phyloP scores from a whole-genome alignment of 1,140 invertebrate species.

The Heliothis virescens region DNA sequence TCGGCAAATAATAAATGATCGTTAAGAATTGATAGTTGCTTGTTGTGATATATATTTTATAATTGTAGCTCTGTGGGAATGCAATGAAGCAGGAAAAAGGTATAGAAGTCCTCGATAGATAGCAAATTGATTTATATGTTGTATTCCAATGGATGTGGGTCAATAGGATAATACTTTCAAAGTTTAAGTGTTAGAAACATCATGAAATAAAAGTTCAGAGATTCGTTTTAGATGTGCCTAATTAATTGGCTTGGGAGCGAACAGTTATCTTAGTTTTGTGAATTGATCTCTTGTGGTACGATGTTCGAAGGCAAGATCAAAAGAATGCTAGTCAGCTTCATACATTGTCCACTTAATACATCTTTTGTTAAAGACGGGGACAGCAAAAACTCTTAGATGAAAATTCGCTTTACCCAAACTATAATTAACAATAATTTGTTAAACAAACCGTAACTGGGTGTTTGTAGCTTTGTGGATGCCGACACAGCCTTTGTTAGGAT shows the following conservation, averaged over 20 bases:
- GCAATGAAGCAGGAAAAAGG: neutral
- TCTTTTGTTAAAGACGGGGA: conserved; percentile 37
- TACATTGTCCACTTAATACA: conserved; percentile 30
- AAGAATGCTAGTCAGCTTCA: conserved; percentile 29
- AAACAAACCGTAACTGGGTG: conserved; percentile 66
- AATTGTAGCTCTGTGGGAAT: conserved; percentile 48
- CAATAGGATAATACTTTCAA: conserved; percentile 33
- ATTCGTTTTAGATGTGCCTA: conserved; percentile 16
- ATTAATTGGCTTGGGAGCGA: conserved; percentile 15
- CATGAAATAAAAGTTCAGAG: conserved; percentile 18
- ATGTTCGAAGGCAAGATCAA: conserved; percentile 4
- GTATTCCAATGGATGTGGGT: neutral
- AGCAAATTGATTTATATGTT: conserved; percentile 5
- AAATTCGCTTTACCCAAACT: conserved; percentile 41
- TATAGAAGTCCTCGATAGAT: too few relatives aligned
- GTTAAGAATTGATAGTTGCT: conserved; percentile 66
- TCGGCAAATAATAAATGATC: conserved; percentile 78
- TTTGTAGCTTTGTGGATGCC: conserved; percentile 64
- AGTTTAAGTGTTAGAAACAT: neutral
- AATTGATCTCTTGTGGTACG: conserved; percentile 7
- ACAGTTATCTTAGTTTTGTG: conserved; percentile 1
- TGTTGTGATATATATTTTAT: conserved; percentile 59
- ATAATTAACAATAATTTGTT: conserved; percentile 68
- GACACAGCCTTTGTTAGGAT: conserved; percentile 57
- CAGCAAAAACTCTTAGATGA: conserved; percentile 42